These are phyloP conservation scores for Lerista edwardsae DNA, from an alignment of 2,797 vertebrate species.

Conservation along the genomic window DNA sequence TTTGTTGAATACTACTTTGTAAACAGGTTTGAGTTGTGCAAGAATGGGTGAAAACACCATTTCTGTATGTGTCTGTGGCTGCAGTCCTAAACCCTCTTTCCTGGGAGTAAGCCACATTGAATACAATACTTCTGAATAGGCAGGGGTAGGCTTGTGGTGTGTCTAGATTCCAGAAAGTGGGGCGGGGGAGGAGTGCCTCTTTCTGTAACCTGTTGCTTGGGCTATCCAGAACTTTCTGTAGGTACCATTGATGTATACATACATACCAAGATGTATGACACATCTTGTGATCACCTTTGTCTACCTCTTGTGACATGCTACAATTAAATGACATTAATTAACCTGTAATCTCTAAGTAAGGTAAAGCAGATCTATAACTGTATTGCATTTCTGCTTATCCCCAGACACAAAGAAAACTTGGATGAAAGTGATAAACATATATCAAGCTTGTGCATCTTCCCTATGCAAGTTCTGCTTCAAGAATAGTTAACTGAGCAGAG, in stretches of 20 bases:
- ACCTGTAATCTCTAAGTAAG: neutral
- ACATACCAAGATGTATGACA: too few species aligned
- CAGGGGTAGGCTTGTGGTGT: too few species aligned
- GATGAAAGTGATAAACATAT: neutral
- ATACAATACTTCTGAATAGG: too few species aligned
- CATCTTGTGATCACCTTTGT: neutral
- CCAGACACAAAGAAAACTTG: neutral
- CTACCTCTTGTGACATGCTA: neutral
- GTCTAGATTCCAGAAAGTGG: too few species aligned
- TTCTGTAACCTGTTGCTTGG: neutral
- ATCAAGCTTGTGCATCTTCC: neutral
- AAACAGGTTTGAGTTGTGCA: neutral
- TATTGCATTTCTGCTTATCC: neutral
- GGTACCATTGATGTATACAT: neutral
- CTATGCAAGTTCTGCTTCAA: neutral
- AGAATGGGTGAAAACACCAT: neutral
- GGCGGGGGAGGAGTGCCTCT: neutral
- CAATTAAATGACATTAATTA: slow-evolving; percentile 11
- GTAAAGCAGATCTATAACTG: neutral
- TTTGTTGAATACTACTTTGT: neutral
- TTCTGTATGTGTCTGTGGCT: neutral
- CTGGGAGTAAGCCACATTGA: too few species aligned
- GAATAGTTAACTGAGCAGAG: neutral
- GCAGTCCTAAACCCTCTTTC: too few species aligned
- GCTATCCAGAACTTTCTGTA: neutral